phyloP scores from a whole-genome alignment of 2,797 vertebrate species.

The Triplophysa yarkandensis region DNA sequence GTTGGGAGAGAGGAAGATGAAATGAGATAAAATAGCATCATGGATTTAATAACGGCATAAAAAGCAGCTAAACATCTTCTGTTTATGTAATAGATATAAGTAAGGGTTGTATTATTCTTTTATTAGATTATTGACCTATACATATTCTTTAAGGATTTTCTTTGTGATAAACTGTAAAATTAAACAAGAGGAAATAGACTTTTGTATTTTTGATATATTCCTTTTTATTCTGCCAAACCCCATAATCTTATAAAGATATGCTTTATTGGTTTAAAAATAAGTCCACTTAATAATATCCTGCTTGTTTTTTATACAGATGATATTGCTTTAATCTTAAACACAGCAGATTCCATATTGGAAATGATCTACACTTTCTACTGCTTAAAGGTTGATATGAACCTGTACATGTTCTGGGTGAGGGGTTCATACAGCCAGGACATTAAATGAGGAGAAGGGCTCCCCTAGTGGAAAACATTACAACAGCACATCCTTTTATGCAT shows the following conservation, averaged over 20 bases:
- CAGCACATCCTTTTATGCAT: neutral
- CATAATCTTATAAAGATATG: too few species aligned
- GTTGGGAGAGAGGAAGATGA: neutral
- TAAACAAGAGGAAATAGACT: too few species aligned
- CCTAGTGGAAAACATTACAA: slow-evolving; percentile 60
- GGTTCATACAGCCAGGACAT: slow-evolving; percentile 6
- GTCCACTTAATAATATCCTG: neutral
- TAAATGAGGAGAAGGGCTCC: slow-evolving; percentile 57
- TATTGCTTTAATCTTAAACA: neutral
- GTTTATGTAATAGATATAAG: slow-evolving; percentile 47
- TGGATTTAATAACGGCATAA: slow-evolving; percentile 42
- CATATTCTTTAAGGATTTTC: neutral
- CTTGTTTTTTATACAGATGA: neutral
- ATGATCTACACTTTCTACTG: neutral
- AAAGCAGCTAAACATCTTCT: slow-evolving; percentile 25
- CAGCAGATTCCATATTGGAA: neutral
- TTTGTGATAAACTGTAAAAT: too few species aligned
- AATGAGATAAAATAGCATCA: slow-evolving; percentile 21
- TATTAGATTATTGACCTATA: neutral
- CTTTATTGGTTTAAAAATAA: neutral
- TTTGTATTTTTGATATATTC: neutral
- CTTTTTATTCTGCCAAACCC: too few species aligned
- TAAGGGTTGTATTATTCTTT: slow-evolving; percentile 15
- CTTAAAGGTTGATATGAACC: neutral
- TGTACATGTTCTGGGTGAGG: neutral